phyloP scores from a whole-genome alignment of 2,113 vertebrate genomes.

The Synchiropus splendidus region DNA sequence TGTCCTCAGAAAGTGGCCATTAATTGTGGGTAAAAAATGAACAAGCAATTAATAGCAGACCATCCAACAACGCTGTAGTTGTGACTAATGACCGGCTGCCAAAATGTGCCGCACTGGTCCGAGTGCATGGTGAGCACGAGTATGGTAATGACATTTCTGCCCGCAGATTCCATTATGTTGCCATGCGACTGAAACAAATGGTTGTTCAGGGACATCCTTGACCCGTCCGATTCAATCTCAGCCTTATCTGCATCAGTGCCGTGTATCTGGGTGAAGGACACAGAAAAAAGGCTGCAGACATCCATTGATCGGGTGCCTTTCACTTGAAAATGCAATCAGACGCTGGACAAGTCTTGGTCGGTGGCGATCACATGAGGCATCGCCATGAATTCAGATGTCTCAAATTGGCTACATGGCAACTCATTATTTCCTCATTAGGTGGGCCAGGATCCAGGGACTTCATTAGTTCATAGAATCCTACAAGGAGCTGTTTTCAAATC shows the following conservation, averaged over 20 bases:
- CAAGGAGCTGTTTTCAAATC: background rate
- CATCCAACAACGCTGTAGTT: background rate
- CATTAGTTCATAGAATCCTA: conserved; percentile 7
- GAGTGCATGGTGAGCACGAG: conserved; percentile 12
- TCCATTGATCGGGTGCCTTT: conserved; percentile 45
- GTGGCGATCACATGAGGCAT: conserved; percentile 30
- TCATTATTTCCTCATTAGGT: conserved; percentile 37
- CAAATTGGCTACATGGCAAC: conserved; percentile 15
- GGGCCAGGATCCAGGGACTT: conserved; percentile 16
- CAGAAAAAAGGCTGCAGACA: conserved; percentile 22
- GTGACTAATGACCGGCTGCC: conserved; percentile 20
- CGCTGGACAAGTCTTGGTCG: conserved; percentile 22
- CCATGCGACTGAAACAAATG: conserved; percentile 29
- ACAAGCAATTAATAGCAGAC: too few species aligned
- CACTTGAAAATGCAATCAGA: conserved; percentile 57
- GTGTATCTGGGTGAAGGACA: conserved; percentile 39
- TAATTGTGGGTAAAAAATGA: too few species aligned
- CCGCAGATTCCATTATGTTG: conserved; percentile 23
- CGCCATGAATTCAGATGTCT: conserved; percentile 23
- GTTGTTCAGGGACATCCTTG: conserved; percentile 25
- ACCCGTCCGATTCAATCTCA: conserved; percentile 33
- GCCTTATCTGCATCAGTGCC: conserved; percentile 29
- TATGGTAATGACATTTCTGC: conserved; percentile 32
- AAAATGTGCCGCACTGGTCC: conserved; percentile 10
- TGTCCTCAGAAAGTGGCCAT: too few species aligned